Evolutionary conservation across 1,140 invertebrate genomes (phyloP).

Genomic region (Dendrolimus punctatus): DNA sequence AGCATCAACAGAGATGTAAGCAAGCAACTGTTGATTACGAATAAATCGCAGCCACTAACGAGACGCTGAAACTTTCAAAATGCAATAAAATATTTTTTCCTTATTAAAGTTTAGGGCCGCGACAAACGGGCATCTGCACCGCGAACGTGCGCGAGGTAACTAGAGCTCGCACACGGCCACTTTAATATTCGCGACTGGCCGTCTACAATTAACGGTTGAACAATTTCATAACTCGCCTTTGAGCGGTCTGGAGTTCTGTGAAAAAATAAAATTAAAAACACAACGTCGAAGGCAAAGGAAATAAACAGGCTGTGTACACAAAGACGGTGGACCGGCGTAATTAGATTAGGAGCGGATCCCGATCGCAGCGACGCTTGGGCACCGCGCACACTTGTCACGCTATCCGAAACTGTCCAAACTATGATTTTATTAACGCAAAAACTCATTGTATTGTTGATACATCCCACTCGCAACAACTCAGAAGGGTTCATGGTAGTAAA

Average conservation of each 20-base stretch:
- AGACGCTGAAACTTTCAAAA: constrained; percentile 33
- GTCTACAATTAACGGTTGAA: constrained; percentile 65
- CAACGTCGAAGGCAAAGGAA: constrained; percentile 33
- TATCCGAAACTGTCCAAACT: too few relatives aligned
- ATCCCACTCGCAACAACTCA: too few relatives aligned
- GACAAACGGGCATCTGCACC: constrained; percentile 12
- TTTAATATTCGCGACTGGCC: constrained; percentile 65
- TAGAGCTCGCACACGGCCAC: constrained; percentile 44
- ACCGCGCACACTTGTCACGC: too few relatives aligned
- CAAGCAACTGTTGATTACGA: too few relatives aligned
- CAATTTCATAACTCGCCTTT: constrained; percentile 67
- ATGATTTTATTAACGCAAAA: too few relatives aligned
- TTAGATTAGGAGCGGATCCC: constrained; percentile 37
- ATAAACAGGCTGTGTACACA: constrained; percentile 53
- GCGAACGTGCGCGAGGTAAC: constrained; percentile 42
- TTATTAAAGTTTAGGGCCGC: constrained; percentile 25
- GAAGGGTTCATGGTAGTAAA: too few relatives aligned
- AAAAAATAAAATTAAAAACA: constrained; percentile 53
- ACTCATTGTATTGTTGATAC: too few relatives aligned
- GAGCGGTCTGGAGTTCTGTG: constrained; percentile 40
- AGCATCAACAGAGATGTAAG: too few relatives aligned
- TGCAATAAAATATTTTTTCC: constrained; percentile 55
- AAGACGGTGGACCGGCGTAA: constrained; percentile 32
- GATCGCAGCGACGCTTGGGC: too few relatives aligned
- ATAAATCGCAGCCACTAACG: constrained; percentile 4